These are phyloP conservation scores for Andricus quercusramuli DNA, from an alignment of 2,888 invertebrate genomes.

Conservation along the genomic window DNA sequence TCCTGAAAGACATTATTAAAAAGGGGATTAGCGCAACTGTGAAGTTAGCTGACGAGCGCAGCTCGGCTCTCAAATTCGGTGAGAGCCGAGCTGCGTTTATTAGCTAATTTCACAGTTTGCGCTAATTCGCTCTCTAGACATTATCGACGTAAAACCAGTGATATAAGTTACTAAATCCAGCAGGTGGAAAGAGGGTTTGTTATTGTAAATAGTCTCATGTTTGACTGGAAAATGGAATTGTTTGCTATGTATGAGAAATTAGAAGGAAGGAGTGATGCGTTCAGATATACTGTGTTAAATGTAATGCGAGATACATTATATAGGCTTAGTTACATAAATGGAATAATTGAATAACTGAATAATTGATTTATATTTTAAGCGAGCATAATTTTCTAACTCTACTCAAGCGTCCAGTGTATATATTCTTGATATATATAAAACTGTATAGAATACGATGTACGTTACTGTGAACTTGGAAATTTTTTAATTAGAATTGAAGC, in stretches of 20 bases:
- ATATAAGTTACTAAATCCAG: slow-evolving; percentile 16
- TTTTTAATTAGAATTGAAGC: not conserved
- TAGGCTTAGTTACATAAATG: slow-evolving; percentile 7
- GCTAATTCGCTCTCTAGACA: not conserved
- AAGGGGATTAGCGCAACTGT: too few relatives aligned
- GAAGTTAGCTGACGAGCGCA: too few relatives aligned
- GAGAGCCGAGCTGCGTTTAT: too few relatives aligned
- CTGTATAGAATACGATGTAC: not conserved
- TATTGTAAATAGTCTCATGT: slow-evolving; percentile 32
- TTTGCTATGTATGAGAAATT: slow-evolving; percentile 14
- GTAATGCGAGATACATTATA: slow-evolving; percentile 14
- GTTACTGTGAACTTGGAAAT: not conserved
- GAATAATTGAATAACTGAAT: not conserved
- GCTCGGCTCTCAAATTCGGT: too few relatives aligned
- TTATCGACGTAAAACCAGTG: slow-evolving; percentile 14
- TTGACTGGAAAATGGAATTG: slow-evolving; percentile 35
- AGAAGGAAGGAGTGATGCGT: slow-evolving; percentile 4
- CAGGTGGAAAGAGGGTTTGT: not conserved
- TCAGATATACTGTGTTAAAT: not conserved
- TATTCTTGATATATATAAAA: slow-evolving; percentile 15
- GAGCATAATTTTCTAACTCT: slow-evolving; percentile 11
- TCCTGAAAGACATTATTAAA: slow-evolving; percentile 21
- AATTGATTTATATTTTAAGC: slow-evolving; percentile 18
- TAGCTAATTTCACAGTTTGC: too few relatives aligned
- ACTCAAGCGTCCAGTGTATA: slow-evolving; percentile 19